phyloP scores from a whole-genome alignment of 2,113 vertebrate genomes.

The Bungarus multicinctus region DNA sequence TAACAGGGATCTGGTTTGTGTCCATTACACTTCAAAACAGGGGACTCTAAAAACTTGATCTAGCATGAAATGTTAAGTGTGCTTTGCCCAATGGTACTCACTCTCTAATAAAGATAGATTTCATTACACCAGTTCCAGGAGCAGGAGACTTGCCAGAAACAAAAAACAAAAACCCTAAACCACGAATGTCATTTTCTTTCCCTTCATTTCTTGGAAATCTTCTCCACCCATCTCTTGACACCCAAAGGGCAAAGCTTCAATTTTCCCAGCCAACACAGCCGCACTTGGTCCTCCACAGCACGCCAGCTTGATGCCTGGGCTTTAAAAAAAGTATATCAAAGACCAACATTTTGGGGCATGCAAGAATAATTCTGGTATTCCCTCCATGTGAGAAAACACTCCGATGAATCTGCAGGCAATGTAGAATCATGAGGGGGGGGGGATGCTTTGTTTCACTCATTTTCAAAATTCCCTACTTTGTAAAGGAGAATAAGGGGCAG shows the following conservation, averaged over 20 bases:
- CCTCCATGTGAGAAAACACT: slow-evolving; percentile 25
- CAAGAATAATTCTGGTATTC: slow-evolving; percentile 2
- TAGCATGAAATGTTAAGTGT: not conserved
- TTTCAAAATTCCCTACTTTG: slow-evolving; percentile 38
- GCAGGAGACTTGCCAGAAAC: not conserved
- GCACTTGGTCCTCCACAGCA: not conserved
- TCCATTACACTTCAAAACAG: not conserved
- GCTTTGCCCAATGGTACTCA: not conserved
- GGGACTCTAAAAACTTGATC: not conserved
- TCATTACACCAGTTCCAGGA: not conserved
- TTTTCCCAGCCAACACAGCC: slow-evolving; percentile 1
- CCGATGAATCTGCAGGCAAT: slow-evolving; percentile 1
- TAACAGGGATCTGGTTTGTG: not conserved
- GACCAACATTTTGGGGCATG: not conserved
- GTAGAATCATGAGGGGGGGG: slow-evolving; percentile 1
- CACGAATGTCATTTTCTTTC: not conserved
- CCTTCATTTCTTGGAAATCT: not conserved
- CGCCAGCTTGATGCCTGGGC: not conserved
- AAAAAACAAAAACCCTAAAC: not conserved
- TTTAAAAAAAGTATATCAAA: slow-evolving; percentile 33
- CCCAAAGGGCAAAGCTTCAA: not conserved
- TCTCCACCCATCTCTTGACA: not conserved
- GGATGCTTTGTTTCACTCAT: slow-evolving; percentile 39
- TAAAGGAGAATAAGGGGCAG: slow-evolving; percentile 48
- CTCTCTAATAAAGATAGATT: not conserved